Percentiles rank a stretch among this genome's conserved stretches.
phyloP scores from a whole-genome alignment of 2,888 invertebrate genomes.

The Hartigia nigra region DNA sequence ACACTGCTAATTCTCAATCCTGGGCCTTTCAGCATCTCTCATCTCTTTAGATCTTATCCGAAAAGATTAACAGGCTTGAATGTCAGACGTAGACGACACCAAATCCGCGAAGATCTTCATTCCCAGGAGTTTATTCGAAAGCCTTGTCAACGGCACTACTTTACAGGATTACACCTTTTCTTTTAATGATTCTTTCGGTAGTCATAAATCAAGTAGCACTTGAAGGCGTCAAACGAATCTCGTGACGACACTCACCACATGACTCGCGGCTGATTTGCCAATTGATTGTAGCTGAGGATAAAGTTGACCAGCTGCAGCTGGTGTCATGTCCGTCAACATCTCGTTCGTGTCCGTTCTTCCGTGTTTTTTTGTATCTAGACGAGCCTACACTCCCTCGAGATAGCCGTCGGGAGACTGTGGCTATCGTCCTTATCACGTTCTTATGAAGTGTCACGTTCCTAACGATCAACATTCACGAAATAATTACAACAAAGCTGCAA shows the following conservation, averaged over 20 bases:
- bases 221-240: not conserved
- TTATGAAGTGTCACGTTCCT: slow-evolving; percentile 6
- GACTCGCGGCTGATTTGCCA: slow-evolving; percentile 62
- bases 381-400: not conserved
- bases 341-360: slow-evolving; percentile 27
- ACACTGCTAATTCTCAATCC: not conserved
- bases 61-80: not conserved
- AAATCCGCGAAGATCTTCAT: not conserved
- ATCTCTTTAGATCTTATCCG: not conserved
- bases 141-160: not conserved
- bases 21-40: not conserved
- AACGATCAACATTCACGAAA: slow-evolving; percentile 5
- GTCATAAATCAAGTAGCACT: not conserved
- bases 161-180: not conserved
- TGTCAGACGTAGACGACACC: not conserved
- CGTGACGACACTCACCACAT: slow-evolving; percentile 60
- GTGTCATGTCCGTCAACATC: slow-evolving; percentile 66
- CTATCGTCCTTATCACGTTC: not conserved
- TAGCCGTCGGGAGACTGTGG: not conserved
- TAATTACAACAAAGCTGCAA: not conserved
- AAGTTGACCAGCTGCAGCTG: slow-evolving; percentile 65
- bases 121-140: not conserved
- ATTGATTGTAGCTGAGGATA: slow-evolving; percentile 64
- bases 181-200: not conserved
- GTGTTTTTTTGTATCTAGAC: not conserved